These are phyloP conservation scores for Thinocorus orbignyianus DNA, from an alignment of 2,113 vertebrate species.

Conservation along the genomic window DNA sequence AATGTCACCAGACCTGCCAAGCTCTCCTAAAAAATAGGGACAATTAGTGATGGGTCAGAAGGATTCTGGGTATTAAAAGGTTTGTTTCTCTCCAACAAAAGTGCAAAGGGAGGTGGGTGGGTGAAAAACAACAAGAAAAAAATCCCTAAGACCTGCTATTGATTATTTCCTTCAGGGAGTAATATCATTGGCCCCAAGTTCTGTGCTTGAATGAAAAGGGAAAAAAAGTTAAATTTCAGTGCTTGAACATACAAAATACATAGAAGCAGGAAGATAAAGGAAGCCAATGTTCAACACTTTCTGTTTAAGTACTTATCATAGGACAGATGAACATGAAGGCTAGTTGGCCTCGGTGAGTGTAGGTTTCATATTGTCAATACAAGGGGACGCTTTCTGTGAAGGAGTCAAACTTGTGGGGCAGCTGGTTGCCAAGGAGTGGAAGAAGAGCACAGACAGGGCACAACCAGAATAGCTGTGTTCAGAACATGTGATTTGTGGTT, in stretches of 20 bases:
- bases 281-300: not conserved
- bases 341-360: not conserved
- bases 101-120: not conserved
- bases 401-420: not conserved
- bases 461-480: not conserved
- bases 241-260: not conserved
- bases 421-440: not conserved
- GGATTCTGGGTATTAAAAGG: conserved; percentile 51
- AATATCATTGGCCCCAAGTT: not conserved
- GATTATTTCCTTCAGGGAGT: not conserved
- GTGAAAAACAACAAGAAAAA: not conserved
- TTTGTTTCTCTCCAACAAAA: conserved; percentile 34
- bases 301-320: not conserved
- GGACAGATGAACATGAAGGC: not conserved
- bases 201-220: not conserved
- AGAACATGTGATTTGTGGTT: not conserved
- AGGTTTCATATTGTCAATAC: not conserved
- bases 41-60: conserved; percentile 65
- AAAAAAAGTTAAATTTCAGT: not conserved
- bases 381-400: not conserved
- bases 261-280: not conserved
- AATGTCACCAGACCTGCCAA: conserved; percentile 71
- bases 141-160: not conserved
- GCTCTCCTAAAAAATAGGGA: conserved; percentile 72
- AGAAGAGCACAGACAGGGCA: not conserved